A percentile compares a stretch with the other conserved stretches of the same genome.
phyloP scores from a whole-genome alignment of 2,888 invertebrate genomes.

The Acrobasis suavella region DNA sequence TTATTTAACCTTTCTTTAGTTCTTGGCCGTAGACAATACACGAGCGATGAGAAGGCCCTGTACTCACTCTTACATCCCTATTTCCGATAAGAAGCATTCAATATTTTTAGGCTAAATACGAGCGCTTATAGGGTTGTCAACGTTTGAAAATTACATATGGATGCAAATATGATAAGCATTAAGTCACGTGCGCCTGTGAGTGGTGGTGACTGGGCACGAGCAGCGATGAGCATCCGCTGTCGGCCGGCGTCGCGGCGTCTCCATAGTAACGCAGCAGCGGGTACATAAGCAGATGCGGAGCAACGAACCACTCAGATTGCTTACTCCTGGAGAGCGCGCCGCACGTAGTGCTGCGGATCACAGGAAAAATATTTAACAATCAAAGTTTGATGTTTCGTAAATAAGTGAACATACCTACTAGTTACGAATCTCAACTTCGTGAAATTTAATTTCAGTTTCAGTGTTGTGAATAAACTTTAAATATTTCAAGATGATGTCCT shows the following conservation, averaged over 20 bases:
- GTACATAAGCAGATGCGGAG: conserved; percentile 64
- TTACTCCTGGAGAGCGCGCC: conserved; percentile 76
- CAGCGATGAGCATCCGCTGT: conserved; percentile 49
- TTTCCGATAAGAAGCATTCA: conserved; percentile 24
- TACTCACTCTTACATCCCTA: conserved; percentile 29
- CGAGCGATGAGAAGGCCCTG: conserved; percentile 37
- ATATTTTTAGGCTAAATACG: neutral
- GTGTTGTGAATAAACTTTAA: conserved; percentile 70
- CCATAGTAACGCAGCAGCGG: conserved; percentile 63
- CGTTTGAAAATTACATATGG: conserved; percentile 5
- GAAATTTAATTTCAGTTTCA: conserved; percentile 62
- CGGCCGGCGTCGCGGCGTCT: conserved; percentile 69
- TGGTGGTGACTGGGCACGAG: conserved; percentile 27
- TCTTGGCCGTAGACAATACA: conserved; percentile 59
- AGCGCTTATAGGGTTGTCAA: neutral
- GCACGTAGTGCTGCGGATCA: conserved; percentile 79
- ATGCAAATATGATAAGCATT: conserved; percentile 32
- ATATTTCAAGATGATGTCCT: conserved; percentile 66
- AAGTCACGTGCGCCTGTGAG: conserved; percentile 33
- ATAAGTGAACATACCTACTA: conserved; percentile 69
- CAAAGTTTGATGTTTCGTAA: conserved; percentile 79
- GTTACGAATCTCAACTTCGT: conserved; percentile 79
- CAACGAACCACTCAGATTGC: conserved; percentile 62
- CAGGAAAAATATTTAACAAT: conserved; percentile 50
- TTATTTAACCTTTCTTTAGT: conserved; percentile 74